phyloP scores from a whole-genome alignment of 2,888 invertebrate genomes.

The Cryptocheilus praepositus region DNA sequence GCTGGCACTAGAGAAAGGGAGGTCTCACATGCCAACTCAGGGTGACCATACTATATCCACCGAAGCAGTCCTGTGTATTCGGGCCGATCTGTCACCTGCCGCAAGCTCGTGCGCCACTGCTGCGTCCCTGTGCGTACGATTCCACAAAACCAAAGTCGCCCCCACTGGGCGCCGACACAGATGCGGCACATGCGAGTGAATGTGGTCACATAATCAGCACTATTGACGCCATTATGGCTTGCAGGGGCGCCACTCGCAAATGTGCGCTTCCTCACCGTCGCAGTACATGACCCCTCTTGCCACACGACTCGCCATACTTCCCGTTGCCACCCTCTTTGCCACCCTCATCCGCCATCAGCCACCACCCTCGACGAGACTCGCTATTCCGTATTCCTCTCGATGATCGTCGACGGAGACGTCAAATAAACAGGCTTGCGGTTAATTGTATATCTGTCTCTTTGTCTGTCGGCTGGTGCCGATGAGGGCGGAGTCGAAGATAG shows the following conservation, averaged over 20 bases:
- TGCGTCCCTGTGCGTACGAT: slow-evolving; percentile 32
- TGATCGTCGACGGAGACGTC: slow-evolving; percentile 37
- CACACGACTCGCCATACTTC: slow-evolving; percentile 27
- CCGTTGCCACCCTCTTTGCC: not conserved
- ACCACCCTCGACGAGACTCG: slow-evolving; percentile 7
- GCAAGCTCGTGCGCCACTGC: slow-evolving; percentile 6
- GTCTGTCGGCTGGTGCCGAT: not conserved
- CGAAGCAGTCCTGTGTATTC: no score
- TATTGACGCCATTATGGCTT: slow-evolving; percentile 64
- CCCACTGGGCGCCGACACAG: not conserved
- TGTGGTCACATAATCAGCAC: slow-evolving; percentile 67
- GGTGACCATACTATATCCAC: no score
- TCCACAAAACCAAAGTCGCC: slow-evolving; percentile 44
- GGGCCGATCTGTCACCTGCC: slow-evolving; percentile 29
- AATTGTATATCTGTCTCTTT: slow-evolving; percentile 35
- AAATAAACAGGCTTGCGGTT: slow-evolving; percentile 50
- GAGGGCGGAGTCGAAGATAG: no score
- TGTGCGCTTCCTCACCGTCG: slow-evolving; percentile 35
- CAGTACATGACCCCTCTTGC: slow-evolving; percentile 7
- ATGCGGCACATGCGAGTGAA: slow-evolving; percentile 44
- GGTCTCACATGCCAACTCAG: no score
- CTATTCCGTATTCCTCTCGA: slow-evolving; percentile 49
- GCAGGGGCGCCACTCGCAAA: slow-evolving; percentile 25
- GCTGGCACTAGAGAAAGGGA: no score
- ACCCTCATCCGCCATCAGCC: slow-evolving; percentile 3